phyloP scores from a whole-genome alignment of 2,797 vertebrate genomes.

The Takifugu ocellatus region DNA sequence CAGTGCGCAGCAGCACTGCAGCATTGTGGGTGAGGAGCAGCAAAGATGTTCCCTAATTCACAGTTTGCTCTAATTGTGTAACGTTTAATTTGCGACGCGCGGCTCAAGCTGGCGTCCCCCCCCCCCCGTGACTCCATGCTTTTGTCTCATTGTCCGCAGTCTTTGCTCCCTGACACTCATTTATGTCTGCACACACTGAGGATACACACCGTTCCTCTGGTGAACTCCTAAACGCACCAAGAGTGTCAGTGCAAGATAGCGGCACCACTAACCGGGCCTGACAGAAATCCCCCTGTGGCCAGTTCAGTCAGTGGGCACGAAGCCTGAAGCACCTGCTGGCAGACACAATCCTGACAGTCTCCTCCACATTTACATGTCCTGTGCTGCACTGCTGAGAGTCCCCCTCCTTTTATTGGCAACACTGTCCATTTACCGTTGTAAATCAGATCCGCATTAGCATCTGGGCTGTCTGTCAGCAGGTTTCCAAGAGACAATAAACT shows the following conservation, averaged over 20 bases:
- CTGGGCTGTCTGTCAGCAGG: too few species aligned
- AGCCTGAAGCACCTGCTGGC: slow-evolving; percentile 62
- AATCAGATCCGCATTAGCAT: too few species aligned
- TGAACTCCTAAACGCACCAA: slow-evolving; percentile 39
- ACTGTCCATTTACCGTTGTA: too few species aligned
- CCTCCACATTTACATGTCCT: too few species aligned
- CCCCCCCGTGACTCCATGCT: slow-evolving; percentile 38
- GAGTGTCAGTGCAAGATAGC: slow-evolving; percentile 48
- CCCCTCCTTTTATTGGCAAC: too few species aligned
- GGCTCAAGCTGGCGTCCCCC: slow-evolving; percentile 36
- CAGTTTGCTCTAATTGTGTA: slow-evolving; percentile 4
- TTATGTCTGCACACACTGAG: not conserved
- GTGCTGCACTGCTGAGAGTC: slow-evolving; percentile 3
- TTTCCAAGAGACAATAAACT: too few species aligned
- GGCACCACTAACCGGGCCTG: slow-evolving; percentile 57
- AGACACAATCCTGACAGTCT: slow-evolving; percentile 7
- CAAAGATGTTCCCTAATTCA: slow-evolving; percentile 12
- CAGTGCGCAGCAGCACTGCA: slow-evolving; percentile 17
- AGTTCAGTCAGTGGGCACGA: slow-evolving; percentile 59
- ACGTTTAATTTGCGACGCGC: slow-evolving; percentile 28
- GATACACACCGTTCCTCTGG: slow-evolving; percentile 27
- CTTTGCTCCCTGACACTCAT: slow-evolving; percentile 6
- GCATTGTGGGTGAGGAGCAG: not conserved
- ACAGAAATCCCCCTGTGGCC: slow-evolving; percentile 71
- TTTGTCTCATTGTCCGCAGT: slow-evolving; percentile 36